Evolutionary conservation across 2,797 vertebrate species (phyloP).

Genomic region (Acanthurus lineatus): DNA sequence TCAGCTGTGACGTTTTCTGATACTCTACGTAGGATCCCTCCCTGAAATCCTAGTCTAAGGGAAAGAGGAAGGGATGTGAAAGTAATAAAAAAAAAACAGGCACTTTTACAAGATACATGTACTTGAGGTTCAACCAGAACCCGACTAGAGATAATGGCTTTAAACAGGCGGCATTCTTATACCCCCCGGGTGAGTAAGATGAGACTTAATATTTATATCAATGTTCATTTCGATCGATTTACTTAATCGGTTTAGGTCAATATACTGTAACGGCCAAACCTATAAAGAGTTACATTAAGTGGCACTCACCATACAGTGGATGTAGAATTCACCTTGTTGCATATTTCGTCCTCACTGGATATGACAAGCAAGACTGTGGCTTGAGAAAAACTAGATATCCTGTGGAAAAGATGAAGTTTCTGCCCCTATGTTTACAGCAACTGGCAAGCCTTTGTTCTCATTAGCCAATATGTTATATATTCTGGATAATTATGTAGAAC

Average conservation of each 20-base stretch:
- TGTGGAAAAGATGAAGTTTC: not conserved
- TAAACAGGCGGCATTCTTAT: constrained; percentile 79
- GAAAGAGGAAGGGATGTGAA: constrained; percentile 32
- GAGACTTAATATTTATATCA: not conserved
- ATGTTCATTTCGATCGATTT: not conserved
- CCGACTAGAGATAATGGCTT: constrained; percentile 63
- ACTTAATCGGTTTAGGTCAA: not conserved
- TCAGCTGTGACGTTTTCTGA: constrained; percentile 62
- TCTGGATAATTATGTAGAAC: not conserved
- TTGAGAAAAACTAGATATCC: not conserved
- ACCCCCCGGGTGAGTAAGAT: constrained; percentile 78
- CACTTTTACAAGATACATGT: constrained; percentile 13
- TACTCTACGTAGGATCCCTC: constrained; percentile 42
- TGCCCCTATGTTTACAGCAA: not conserved
- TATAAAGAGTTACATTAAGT: not conserved
- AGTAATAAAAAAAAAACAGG: constrained; percentile 20
- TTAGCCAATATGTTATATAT: not conserved
- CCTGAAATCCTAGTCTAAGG: constrained; percentile 32
- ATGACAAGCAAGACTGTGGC: not conserved
- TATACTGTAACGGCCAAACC: not conserved
- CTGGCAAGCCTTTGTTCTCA: not conserved
- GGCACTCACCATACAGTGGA: constrained; percentile 62
- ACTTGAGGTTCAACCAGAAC: constrained; percentile 20
- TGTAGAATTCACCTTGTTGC: constrained; percentile 6
- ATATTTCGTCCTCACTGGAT: constrained; percentile 17